phyloP scores from a whole-genome alignment of 1,140 invertebrate species.

The Heliothis subflexa region DNA sequence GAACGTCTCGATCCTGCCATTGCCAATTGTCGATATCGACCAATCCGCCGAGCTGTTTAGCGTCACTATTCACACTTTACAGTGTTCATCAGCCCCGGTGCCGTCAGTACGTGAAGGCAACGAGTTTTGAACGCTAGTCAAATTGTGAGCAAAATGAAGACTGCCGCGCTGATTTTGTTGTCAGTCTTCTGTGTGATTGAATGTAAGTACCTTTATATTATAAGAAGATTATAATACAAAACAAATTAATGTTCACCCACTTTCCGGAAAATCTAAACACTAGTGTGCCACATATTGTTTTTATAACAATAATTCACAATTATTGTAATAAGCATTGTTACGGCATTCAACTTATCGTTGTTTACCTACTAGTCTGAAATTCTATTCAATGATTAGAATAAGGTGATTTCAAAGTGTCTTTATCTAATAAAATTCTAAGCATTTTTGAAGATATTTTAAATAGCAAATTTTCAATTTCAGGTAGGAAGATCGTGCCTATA shows the following conservation, averaged over 20 bases:
- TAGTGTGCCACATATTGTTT: no score
- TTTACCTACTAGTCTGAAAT: no score
- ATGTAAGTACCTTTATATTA: conserved; percentile 68
- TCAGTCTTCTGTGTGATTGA: conserved; percentile 67
- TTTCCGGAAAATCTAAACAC: no score
- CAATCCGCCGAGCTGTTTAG: conserved; percentile 18
- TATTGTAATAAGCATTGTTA: neutral
- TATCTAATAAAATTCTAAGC: neutral
- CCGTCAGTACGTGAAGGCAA: conserved; percentile 31
- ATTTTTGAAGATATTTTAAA: neutral
- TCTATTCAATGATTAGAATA: no score
- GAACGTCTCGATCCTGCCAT: conserved; percentile 48
- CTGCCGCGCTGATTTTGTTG: conserved; percentile 63
- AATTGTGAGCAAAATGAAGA: conserved; percentile 66
- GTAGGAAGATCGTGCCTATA: conserved; percentile 70
- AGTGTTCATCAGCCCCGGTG: neutral
- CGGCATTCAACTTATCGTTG: neutral
- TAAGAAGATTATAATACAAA: neutral
- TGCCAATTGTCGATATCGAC: conserved; percentile 40
- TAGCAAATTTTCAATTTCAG: conserved; percentile 55
- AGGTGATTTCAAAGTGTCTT: no score
- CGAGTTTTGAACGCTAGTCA: conserved; percentile 32
- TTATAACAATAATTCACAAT: neutral
- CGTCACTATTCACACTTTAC: neutral
- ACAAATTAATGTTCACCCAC: no score